Evolutionary conservation across 2,888 invertebrate species (phyloP).

Genomic region (Heliconius charithonia): DNA sequence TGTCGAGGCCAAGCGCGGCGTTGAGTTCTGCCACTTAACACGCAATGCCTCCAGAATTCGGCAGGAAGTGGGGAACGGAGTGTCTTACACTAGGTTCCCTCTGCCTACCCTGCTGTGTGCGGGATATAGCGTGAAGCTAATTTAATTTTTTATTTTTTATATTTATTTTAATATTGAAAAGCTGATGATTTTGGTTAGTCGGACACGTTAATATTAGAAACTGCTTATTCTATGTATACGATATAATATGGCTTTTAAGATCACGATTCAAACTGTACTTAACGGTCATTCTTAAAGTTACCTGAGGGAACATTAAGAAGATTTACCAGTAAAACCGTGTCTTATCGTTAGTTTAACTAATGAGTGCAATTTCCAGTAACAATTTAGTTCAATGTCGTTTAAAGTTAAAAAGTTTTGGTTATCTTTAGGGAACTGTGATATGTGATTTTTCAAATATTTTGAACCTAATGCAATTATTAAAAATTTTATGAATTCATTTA

Average conservation of each 20-base stretch:
- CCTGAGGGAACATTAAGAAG: constrained; percentile 12
- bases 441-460: neutral
- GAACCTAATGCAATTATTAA: no score
- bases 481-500: no score
- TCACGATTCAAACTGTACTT: neutral
- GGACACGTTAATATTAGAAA: neutral
- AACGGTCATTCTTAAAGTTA: neutral
- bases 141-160: no score
- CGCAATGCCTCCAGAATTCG: no score
- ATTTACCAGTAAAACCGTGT: constrained; percentile 10
- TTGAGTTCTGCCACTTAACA: no score
- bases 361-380: neutral
- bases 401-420: constrained; percentile 3
- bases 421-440: constrained; percentile 1
- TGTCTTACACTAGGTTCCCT: no score
- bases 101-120: no score
- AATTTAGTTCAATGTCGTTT: neutral
- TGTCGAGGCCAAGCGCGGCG: no score
- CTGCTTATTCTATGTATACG: no score
- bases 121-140: no score
- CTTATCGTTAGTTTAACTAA: constrained; percentile 17
- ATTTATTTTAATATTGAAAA: neutral
- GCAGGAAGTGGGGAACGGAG: no score
- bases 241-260: neutral
- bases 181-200: neutral